phyloP scores from a whole-genome alignment of 2,797 vertebrate species.

The Anguilla megastoma region DNA sequence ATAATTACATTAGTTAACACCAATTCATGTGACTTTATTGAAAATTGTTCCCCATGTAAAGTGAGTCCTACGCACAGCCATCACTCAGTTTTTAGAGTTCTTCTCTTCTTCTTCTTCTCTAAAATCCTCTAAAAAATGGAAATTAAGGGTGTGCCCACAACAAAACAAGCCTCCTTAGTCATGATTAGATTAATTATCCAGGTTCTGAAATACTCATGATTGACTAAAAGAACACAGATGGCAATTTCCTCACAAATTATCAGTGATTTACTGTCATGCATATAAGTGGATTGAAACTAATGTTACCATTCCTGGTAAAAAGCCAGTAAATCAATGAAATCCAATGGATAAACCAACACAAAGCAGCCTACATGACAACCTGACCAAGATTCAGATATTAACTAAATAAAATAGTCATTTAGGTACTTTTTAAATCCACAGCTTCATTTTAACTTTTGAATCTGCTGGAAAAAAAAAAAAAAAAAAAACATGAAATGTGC shows the following conservation, averaged over 20 bases:
- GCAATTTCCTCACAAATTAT: neutral
- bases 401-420: neutral
- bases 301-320: neutral
- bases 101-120: neutral
- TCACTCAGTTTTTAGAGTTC: neutral
- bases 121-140: neutral
- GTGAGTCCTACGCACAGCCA: neutral
- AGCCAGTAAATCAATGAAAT: neutral
- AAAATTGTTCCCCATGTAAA: neutral
- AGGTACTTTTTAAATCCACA: neutral
- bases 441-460: neutral
- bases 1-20: no score
- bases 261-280: neutral
- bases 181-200: neutral
- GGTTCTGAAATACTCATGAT: neutral
- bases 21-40: no score
- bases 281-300: neutral
- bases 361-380: neutral
- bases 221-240: neutral
- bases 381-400: neutral
- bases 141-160: neutral
- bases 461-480: neutral
- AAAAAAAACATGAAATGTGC: neutral
- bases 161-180: neutral
- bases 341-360: neutral